Evolutionary conservation across 2,888 invertebrate genomes (phyloP), one percentile per base, ranked within the genome.

Genomic region (Encarsia formosa): DNA sequence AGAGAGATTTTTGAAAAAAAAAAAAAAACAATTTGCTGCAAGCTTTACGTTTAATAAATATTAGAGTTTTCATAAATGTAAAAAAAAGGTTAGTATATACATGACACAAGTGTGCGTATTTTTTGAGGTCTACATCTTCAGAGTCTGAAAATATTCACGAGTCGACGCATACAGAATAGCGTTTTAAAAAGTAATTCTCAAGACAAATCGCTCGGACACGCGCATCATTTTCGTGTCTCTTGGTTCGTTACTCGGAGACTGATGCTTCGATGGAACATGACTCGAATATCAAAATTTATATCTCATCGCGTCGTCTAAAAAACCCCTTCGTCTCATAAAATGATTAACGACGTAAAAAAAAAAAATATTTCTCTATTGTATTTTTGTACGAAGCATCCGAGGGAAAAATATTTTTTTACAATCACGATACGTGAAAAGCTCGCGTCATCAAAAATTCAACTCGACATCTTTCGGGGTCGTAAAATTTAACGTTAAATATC

Each of bases 151-250:
- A n/a, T n/a, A n/a, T n/a, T n/a, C n/a, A n/a, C n/a, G n/a, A n/a
- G n/a, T n/a, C n/a, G n/a, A n/a, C n/a, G n/a, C n/a, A n/a, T n/a
- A n/a, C n/a, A n/a, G n/a, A n/a, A n/a, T n/a, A n/a, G 49, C 46
- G 43, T 56, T 56, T 56, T 52, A 60, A 59, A 64, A 61, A 55
- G 57, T 62, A 59, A 59, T 64, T 61, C 50, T 18, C 38, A 54
- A 65, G 66, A 69, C 60, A 70, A 69, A 71, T 71, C 54, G 63
- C 57, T 50, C 55, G 62, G 56, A 65, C 66, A 64, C 61, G 63
- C 54, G 56, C 47, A 59, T 59, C 58, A 60, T 58, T 52, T 13
- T 37, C 34, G 39, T 18, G 47, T 43, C 55, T 48, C 52, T 60
- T 59, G 55, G 59, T 46, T 51, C 55, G 61, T 58, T 43, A 43